phyloP scores from a whole-genome alignment of 2,888 invertebrate genomes.

The Platycnemis pennipes region DNA sequence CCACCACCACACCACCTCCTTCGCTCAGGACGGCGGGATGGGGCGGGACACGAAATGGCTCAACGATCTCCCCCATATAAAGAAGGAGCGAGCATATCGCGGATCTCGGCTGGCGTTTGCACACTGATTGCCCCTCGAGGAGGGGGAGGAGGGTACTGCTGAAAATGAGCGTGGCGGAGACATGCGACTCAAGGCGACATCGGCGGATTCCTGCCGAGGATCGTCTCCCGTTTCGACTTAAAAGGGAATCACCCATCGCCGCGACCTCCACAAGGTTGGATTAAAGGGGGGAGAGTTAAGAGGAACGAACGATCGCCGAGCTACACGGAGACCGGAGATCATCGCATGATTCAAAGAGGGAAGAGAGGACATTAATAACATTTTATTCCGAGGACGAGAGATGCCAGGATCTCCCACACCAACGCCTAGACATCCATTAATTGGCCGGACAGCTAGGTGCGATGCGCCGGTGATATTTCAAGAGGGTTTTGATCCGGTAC shows the following conservation, averaged over 20 bases:
- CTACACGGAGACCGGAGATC: neutral
- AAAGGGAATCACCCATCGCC: neutral
- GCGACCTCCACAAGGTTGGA: slow-evolving; percentile 5
- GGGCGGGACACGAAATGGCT: neutral
- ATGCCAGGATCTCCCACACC: neutral
- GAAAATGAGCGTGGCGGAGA: neutral
- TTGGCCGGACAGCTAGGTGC: neutral
- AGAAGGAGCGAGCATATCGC: neutral
- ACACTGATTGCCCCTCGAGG: neutral
- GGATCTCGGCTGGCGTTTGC: neutral
- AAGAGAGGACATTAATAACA: neutral
- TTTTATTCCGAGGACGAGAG: neutral
- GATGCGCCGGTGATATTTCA: slow-evolving; percentile 16
- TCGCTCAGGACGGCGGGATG: neutral
- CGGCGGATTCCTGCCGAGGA: neutral
- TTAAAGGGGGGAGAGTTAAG: neutral
- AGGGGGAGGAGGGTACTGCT: neutral
- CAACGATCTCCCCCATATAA: neutral
- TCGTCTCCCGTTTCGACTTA: slow-evolving; percentile 17
- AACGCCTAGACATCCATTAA: neutral
- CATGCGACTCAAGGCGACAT: neutral
- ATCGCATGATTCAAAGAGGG: neutral
- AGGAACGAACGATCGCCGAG: neutral
- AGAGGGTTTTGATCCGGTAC: slow-evolving; percentile 16
- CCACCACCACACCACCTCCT: neutral